phyloP scores from a whole-genome alignment of 2,113 vertebrate species.

The Zosterops lateralis region DNA sequence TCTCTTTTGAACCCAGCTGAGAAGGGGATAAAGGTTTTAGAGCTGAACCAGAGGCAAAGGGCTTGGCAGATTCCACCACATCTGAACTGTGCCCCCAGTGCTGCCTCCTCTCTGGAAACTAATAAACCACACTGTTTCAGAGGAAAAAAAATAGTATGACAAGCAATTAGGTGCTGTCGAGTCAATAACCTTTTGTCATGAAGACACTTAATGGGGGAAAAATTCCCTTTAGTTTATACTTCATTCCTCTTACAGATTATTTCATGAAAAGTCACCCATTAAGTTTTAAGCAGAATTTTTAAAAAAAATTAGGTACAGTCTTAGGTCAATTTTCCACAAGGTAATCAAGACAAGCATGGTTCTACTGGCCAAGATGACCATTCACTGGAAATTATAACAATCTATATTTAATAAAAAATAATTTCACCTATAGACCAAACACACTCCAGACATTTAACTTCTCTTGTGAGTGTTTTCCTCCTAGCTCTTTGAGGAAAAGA shows the following conservation, averaged over 20 bases:
- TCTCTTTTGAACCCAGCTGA: neutral
- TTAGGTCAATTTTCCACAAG: neutral
- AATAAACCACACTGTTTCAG: constrained; percentile 1
- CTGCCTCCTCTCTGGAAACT: neutral
- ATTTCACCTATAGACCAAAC: neutral
- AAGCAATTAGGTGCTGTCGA: constrained; percentile 42
- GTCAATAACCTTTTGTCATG: constrained; percentile 29
- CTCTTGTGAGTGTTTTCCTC: neutral
- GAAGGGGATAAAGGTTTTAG: neutral
- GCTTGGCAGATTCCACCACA: neutral
- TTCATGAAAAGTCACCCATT: neutral
- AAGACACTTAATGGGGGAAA: neutral
- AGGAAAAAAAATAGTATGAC: neutral
- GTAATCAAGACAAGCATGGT: neutral
- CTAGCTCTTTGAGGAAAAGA: neutral
- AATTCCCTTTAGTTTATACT: neutral
- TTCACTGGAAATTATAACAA: neutral
- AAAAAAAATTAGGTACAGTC: neutral
- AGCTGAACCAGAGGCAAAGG: neutral
- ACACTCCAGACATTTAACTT: neutral
- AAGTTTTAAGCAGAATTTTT: neutral
- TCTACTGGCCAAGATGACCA: neutral
- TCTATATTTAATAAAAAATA: neutral
- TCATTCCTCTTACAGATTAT: neutral
- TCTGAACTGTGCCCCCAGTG: neutral